Conservation (phyloP, 1,140 invertebrate species). For the Hyposmocoma kahamanoa region DNA sequence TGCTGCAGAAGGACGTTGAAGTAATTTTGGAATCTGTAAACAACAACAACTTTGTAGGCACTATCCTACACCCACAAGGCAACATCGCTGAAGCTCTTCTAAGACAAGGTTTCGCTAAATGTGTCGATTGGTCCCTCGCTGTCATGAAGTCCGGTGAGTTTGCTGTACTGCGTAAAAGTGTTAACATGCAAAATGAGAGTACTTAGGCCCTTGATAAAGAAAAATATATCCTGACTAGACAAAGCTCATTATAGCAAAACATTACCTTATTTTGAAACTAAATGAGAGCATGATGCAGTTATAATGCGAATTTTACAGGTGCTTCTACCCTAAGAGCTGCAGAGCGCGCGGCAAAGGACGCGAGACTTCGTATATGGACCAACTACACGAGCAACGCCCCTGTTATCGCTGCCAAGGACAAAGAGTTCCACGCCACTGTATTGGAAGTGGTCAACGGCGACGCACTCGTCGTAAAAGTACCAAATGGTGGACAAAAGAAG, state of each 20-base stretch:
- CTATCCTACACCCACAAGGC: slow-evolving; percentile 92
- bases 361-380: slow-evolving; percentile 90
- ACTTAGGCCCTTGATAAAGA: no score
- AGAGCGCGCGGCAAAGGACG: slow-evolving; percentile 92
- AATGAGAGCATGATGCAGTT: no score
- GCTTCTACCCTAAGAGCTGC: slow-evolving; percentile 88
- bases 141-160: slow-evolving; percentile 82
- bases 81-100: slow-evolving; percentile 97
- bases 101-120: slow-evolving; percentile 93
- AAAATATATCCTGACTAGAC: no score
- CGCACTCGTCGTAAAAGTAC: slow-evolving; percentile 88
- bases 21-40: slow-evolving; percentile 93
- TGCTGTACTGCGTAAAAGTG: no score
- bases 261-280: no score
- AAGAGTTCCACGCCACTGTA: slow-evolving; percentile 90
- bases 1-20: slow-evolving; percentile 95
- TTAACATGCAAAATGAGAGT: no score
- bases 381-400: slow-evolving; percentile 82
- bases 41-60: slow-evolving; percentile 95
- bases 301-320: slow-evolving; percentile 72
- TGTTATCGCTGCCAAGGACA: slow-evolving; percentile 83
- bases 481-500: slow-evolving; percentile 89
- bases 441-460: slow-evolving; percentile 97
- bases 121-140: slow-evolving; percentile 98
- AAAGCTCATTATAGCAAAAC: no score